Percentiles rank a stretch among this genome's conserved stretches.
Evolutionary conservation across 2,113 vertebrate species (phyloP).

Genomic region (Patagioenas fasciata): DNA sequence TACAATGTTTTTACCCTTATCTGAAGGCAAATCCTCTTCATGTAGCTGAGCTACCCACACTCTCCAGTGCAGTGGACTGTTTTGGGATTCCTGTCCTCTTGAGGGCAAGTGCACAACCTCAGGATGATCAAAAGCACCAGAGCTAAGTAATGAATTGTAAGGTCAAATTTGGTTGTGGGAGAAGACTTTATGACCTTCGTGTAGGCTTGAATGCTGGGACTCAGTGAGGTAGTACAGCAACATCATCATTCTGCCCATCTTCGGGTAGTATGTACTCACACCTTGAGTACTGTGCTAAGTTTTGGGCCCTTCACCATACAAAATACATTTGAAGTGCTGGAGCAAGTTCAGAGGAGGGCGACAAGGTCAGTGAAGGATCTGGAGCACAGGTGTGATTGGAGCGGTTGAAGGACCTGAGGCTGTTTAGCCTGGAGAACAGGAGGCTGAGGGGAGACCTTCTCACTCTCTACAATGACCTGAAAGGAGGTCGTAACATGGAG

Average conservation of each 20-base stretch:
- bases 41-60: not conserved
- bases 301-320: no score
- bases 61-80: not conserved
- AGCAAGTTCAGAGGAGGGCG: no score
- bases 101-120: rapidly evolving
- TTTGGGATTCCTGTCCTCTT: not conserved
- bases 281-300: no score
- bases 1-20: not conserved
- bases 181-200: not conserved
- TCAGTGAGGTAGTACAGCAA: not conserved
- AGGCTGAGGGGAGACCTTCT: no score
- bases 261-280: not conserved
- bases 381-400: no score
- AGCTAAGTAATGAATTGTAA: not conserved
- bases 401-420: no score
- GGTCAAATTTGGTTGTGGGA: not conserved
- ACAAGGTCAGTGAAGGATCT: no score
- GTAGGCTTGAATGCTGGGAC: not conserved
- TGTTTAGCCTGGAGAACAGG: no score
- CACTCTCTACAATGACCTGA: no score
- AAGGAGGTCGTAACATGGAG: no score
- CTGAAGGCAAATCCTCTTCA: not conserved
- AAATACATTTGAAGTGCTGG: no score
- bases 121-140: not conserved
- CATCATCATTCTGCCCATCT: not conserved